Percentiles rank a stretch among this genome's conserved stretches.
These are phyloP conservation scores for Rhegmatorhina hoffmannsi DNA, from an alignment of 2,113 vertebrate genomes.

Conservation along the genomic window DNA sequence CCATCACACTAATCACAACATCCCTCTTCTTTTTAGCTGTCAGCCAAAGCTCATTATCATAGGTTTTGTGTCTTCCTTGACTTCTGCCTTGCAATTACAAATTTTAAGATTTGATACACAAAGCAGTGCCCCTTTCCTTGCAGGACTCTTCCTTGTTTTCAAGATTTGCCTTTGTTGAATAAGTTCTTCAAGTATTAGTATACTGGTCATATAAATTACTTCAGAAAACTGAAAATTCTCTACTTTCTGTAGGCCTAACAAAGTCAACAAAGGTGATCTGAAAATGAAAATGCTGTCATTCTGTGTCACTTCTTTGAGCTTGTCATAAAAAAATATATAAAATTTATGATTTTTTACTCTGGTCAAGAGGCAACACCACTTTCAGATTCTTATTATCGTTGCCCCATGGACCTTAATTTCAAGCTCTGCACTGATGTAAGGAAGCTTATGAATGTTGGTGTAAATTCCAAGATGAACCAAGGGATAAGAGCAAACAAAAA, in stretches of 20 bases:
- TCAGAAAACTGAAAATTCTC: background rate
- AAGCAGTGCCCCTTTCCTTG: background rate
- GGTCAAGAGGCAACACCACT: background rate
- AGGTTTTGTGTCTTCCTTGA: background rate
- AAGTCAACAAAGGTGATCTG: background rate
- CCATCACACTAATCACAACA: background rate
- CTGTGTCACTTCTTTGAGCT: background rate
- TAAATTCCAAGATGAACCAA: background rate
- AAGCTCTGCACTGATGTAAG: background rate
- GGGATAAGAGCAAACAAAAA: slow-evolving; percentile 3
- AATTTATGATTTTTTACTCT: background rate
- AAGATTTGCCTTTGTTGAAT: background rate
- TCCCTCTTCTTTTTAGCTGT: background rate
- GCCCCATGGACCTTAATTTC: background rate
- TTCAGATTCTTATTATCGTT: background rate
- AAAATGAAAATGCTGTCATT: background rate
- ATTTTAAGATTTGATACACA: background rate
- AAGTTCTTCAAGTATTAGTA: background rate
- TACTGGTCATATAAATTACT: background rate
- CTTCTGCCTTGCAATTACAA: background rate
- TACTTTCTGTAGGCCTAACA: background rate
- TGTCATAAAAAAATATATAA: background rate
- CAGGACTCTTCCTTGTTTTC: background rate
- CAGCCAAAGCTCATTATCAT: background rate
- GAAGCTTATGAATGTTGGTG: background rate